phyloP scores from a whole-genome alignment of 2,888 invertebrate species.

The Synergus itoensis region DNA sequence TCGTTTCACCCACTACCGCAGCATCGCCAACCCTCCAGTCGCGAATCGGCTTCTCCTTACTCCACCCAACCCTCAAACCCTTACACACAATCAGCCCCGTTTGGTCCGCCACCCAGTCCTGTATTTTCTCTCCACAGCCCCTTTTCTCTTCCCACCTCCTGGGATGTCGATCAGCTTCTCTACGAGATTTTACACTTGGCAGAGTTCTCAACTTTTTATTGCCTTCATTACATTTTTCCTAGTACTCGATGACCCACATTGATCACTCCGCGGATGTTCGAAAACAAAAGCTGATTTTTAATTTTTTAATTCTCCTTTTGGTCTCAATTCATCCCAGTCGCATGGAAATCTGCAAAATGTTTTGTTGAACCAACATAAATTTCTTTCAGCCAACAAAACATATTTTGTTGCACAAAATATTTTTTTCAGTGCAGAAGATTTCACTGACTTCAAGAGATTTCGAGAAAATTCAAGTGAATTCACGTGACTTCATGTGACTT shows the following conservation, averaged over 20 bases:
- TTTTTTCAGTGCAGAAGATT: too few relatives aligned
- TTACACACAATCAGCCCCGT: conserved; percentile 42
- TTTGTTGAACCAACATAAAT: too few relatives aligned
- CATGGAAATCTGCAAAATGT: too few relatives aligned
- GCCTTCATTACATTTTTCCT: conserved; percentile 31
- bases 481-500: too few relatives aligned
- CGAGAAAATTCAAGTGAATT: too few relatives aligned
- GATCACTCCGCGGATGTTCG: conserved; percentile 10
- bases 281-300: conserved; percentile 11
- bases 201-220: conserved; percentile 38
- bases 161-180: conserved; percentile 37
- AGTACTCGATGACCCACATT: conserved; percentile 38
- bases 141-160: conserved; percentile 8
- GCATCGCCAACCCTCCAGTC: conserved; percentile 44
- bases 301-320: background rate
- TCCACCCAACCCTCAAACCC: conserved; percentile 30
- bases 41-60: conserved; percentile 35
- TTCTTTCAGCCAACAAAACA: too few relatives aligned
- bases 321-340: too few relatives aligned
- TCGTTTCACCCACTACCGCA: conserved; percentile 52
- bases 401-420: too few relatives aligned
- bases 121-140: conserved; percentile 15
- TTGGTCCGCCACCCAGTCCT: conserved; percentile 23
- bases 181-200: conserved; percentile 38
- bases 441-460: too few relatives aligned